Percentiles rank a stretch among this genome's conserved stretches.
phyloP scores from a whole-genome alignment of 64 coral and sea anemone genomes.

The Porites australiensis region DNA sequence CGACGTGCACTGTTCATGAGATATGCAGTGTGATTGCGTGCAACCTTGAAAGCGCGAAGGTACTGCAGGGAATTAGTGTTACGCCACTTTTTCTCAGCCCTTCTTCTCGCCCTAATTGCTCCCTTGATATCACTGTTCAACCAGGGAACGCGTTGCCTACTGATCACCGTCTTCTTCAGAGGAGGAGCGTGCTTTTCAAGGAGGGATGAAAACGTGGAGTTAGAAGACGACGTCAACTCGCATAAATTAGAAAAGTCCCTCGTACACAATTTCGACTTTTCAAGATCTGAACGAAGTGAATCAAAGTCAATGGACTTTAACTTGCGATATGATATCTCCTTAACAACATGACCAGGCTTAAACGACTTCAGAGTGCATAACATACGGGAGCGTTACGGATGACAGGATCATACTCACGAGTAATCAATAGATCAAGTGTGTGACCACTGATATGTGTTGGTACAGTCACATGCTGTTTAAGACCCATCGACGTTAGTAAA shows the following conservation, averaged over 20 bases:
- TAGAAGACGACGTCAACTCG: constrained; percentile 17
- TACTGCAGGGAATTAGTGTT: constrained; percentile 18
- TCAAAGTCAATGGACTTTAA: constrained; percentile 37
- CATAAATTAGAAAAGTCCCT: constrained; percentile 1
- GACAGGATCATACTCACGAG: constrained; percentile 33
- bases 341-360: not conserved
- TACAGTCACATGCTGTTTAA: constrained; percentile 57
- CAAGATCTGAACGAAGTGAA: constrained; percentile 7
- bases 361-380: too few species aligned
- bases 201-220: constrained; percentile 31
- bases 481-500: constrained; percentile 56
- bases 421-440: constrained; percentile 62
- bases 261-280: constrained; percentile 46
- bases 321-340: constrained; percentile 29
- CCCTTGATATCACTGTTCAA: constrained; percentile 63
- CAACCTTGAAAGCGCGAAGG: constrained; percentile 13
- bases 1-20: constrained; percentile 38
- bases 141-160: constrained; percentile 52
- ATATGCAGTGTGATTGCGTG: constrained; percentile 26
- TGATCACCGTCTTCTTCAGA: constrained; percentile 39
- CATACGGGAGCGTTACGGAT: too few species aligned
- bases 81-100: constrained; percentile 41
- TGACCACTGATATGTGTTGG: constrained; percentile 54
- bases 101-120: constrained; percentile 23
- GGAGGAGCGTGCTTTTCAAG: constrained; percentile 27